These are phyloP conservation scores for Elegia similella DNA, from an alignment of 2,888 invertebrate genomes.

Conservation along the genomic window DNA sequence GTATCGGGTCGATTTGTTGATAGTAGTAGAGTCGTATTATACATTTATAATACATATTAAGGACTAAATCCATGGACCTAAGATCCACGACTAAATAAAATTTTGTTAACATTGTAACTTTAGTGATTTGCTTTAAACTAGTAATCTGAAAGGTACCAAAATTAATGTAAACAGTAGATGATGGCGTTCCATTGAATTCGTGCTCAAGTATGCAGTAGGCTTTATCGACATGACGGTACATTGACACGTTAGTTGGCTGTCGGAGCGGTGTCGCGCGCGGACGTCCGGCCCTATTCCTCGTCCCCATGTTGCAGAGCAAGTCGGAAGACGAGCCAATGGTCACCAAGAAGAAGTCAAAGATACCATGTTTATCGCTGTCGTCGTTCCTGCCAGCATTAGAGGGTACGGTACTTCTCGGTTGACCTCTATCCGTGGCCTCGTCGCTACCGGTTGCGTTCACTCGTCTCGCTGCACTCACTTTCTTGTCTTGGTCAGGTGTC, in stretches of 20 bases:
- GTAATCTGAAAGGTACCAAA: no score
- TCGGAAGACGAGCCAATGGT: slow-evolving; percentile 71
- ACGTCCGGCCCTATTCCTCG: slow-evolving; percentile 58
- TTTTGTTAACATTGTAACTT: no score
- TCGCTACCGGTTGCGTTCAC: slow-evolving; percentile 71
- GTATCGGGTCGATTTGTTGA: no score
- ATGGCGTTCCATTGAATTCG: background rate
- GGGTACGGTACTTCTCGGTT: slow-evolving; percentile 60
- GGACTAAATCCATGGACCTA: no score
- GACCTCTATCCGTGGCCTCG: slow-evolving; percentile 74
- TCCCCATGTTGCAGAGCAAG: slow-evolving; percentile 70
- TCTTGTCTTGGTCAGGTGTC: slow-evolving; percentile 77
- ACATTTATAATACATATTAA: no score
- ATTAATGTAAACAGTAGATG: no score
- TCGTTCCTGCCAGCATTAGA: slow-evolving; percentile 75
- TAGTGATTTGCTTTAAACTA: no score
- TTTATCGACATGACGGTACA: slow-evolving; percentile 63
- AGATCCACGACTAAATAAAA: no score
- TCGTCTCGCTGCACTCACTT: slow-evolving; percentile 73
- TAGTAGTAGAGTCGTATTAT: no score
- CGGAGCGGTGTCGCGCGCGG: slow-evolving; percentile 66
- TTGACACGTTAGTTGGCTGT: slow-evolving; percentile 66
- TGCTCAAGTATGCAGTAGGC: slow-evolving; percentile 48
- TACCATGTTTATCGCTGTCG: slow-evolving; percentile 74
- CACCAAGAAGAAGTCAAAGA: slow-evolving; percentile 76